Evolutionary conservation across 2,113 vertebrate genomes (phyloP), one percentile per base, ranked within the genome.

Genomic region (Columbina picui): DNA sequence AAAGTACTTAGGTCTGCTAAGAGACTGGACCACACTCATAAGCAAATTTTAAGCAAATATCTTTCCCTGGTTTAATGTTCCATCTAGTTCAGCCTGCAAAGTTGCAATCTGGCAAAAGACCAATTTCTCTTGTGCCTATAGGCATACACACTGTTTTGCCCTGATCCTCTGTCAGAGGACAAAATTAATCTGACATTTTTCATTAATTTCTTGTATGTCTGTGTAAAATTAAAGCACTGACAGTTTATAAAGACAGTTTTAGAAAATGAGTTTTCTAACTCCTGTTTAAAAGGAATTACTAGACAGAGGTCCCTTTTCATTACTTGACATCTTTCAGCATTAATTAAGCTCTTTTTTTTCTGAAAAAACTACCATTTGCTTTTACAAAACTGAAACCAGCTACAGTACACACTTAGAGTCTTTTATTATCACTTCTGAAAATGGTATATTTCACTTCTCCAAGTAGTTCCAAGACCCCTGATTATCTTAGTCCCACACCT

Each of bases 341-440:
- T 67, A 71, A 25, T 41, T 57, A 59, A 55, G 27, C 53, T 55
- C 0, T 69, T 45, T 23, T 11, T 38, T 0, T 57, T 41, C 61
- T 70, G 36, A 79, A 90, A 84, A 90, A 45, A 22, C 19, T 29
- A 61, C 12, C 10, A 39, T 34, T 63, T 71, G 8, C n/a, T 88
- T 84, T 39, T 25, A 63, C 16, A 34, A 71, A 85, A 41, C 38
- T 73, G 34, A 68, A 75, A 68, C 9, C 21, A 89, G 25, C 6
- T 27, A 79, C 0, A 39, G 50, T 13, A 64, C 1, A 3, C 14
- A 32, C 45, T 7, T 9, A 38, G 4, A 55, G 10, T 4, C 23
- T 50, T 79, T 23, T 8, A 3, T 52, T 67, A 70, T 4, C 25
- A 19, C 21, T 61, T 61, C 23, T 18, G 41, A 49, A 81, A 87